These are phyloP conservation scores for Drosophila pseudotakahashii DNA, from an alignment of 2,888 invertebrate genomes.

Conservation along the genomic window DNA sequence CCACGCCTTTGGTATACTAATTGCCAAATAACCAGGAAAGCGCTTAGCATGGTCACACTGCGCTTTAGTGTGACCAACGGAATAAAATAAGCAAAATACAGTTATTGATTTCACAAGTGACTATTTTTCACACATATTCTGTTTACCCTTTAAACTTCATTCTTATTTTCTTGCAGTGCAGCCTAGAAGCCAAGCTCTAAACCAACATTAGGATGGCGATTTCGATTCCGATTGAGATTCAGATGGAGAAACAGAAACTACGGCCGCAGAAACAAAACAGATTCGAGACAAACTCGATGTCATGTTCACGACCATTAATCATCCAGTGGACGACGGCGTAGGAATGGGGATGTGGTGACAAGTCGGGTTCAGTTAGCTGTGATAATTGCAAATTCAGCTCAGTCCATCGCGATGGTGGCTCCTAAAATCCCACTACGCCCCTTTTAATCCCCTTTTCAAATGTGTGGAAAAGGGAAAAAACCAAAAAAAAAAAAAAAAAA, in stretches of 20 bases:
- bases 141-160: too few species aligned
- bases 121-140: too few species aligned
- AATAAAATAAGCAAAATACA: too few species aligned
- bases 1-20: background rate
- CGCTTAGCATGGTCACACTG: background rate
- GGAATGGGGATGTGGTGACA: slow-evolving; percentile 13
- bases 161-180: background rate
- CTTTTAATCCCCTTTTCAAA: slow-evolving; percentile 2
- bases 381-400: slow-evolving; percentile 29
- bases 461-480: slow-evolving; percentile 4
- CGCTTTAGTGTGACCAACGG: background rate
- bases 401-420: background rate
- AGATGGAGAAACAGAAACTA: slow-evolving; percentile 26
- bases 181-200: slow-evolving; percentile 1
- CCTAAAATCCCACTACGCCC: too few species aligned
- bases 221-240: slow-evolving; percentile 11
- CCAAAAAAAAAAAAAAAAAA: too few species aligned
- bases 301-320: slow-evolving; percentile 35
- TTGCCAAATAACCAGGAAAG: too few species aligned
- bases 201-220: slow-evolving; percentile 10
- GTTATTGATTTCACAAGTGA: too few species aligned
- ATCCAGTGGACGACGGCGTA: slow-evolving; percentile 2
- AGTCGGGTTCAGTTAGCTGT: slow-evolving; percentile 20
- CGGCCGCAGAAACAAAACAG: slow-evolving; percentile 7
- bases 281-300: slow-evolving; percentile 24